Conservation (phyloP, 2,797 vertebrate genomes). For the Erpetoichthys calabaricus region DNA sequence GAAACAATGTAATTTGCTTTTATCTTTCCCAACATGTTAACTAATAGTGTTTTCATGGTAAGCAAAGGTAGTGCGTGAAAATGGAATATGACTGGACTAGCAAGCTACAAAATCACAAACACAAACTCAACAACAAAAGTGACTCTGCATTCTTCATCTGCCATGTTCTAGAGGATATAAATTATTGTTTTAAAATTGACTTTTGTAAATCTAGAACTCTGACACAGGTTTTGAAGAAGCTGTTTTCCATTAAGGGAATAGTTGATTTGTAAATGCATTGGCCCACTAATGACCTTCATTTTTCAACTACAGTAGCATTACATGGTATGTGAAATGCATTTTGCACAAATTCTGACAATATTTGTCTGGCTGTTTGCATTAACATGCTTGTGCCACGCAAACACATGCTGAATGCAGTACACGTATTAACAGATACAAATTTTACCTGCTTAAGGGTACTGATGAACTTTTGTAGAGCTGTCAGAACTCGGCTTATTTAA, state of each 20-base stretch:
- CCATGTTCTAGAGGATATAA: no score
- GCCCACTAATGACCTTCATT: no score
- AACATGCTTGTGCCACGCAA: slow-evolving; percentile 6
- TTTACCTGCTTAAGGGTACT: slow-evolving; percentile 16
- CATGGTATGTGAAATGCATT: neutral
- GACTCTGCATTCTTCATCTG: no score
- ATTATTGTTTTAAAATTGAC: no score
- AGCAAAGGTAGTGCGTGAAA: slow-evolving; percentile 2
- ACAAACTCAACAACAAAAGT: no score
- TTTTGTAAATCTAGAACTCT: no score
- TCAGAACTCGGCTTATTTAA: slow-evolving; percentile 18
- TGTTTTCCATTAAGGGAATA: no score
- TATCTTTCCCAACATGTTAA: slow-evolving; percentile 1
- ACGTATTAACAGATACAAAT: neutral
- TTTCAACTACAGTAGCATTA: neutral
- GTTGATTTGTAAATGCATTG: no score
- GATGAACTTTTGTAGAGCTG: slow-evolving; percentile 18
- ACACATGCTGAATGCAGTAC: slow-evolving; percentile 1
- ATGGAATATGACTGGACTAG: slow-evolving; percentile 7
- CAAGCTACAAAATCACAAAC: slow-evolving; percentile 7
- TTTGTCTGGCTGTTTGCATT: slow-evolving; percentile 9
- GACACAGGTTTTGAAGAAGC: no score
- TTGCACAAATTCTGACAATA: neutral
- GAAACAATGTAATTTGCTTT: neutral
- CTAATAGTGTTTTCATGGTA: slow-evolving; percentile 18